Conservation (phyloP, 2,797 vertebrate genomes). For the Chrysocyon brachyurus region DNA sequence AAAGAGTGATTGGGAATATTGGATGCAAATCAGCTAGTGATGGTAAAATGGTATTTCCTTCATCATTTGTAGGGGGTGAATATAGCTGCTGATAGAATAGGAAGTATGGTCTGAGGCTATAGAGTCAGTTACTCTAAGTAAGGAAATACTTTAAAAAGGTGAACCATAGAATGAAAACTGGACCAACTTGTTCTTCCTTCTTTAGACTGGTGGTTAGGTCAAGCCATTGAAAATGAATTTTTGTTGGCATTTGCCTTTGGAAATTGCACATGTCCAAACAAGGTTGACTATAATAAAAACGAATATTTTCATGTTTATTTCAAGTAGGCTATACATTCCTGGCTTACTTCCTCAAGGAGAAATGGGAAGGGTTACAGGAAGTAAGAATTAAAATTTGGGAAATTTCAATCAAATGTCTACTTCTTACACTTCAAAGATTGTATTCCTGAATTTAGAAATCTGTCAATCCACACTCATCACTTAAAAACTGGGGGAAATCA, state of each 20-base stretch:
- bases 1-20: neutral
- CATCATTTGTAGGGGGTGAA: neutral
- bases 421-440: conserved; percentile 19
- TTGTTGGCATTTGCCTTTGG: neutral
- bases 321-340: neutral
- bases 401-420: neutral
- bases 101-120: neutral
- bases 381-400: neutral
- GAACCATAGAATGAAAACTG: neutral
- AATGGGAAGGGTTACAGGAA: neutral
- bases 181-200: neutral
- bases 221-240: neutral
- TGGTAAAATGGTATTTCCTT: neutral
- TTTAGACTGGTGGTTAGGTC: neutral
- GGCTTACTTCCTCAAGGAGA: neutral
- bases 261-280: neutral
- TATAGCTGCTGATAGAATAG: neutral
- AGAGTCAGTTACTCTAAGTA: neutral
- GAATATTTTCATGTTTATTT: neutral
- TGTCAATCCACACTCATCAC: neutral
- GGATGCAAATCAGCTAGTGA: neutral
- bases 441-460: neutral
- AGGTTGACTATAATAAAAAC: neutral
- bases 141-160: neutral
- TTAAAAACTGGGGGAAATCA: neutral